A percentile compares a stretch with the other conserved stretches of the same genome.
These are phyloP conservation scores for Hexactinellida sp. DNA, from an alignment of 37 sponge, comb jelly and placozoan genomes.

Conservation along the genomic window DNA sequence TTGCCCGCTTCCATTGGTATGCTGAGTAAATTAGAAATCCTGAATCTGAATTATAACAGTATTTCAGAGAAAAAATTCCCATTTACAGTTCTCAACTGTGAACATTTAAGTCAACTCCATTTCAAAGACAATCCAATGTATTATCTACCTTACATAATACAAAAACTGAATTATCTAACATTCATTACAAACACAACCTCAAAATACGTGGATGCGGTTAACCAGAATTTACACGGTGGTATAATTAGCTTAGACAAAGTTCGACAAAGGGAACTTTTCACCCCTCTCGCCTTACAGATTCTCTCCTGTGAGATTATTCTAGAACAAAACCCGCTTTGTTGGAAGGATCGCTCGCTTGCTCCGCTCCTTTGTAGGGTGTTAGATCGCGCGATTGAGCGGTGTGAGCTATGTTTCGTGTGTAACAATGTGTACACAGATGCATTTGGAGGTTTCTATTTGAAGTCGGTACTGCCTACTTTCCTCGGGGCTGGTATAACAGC, in stretches of 20 bases:
- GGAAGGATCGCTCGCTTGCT: neutral
- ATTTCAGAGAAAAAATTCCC: neutral
- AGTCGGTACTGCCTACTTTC: neutral
- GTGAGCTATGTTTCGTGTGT: slow-evolving; percentile 2
- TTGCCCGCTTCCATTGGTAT: neutral
- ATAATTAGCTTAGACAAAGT: neutral
- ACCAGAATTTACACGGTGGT: neutral
- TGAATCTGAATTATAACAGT: neutral
- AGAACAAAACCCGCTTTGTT: neutral
- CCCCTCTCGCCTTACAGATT: neutral
- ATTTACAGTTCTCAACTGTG: neutral
- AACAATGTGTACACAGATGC: neutral
- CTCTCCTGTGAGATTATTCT: neutral
- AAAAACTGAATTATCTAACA: neutral
- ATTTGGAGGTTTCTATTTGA: neutral
- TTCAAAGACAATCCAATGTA: neutral
- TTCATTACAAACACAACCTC: neutral
- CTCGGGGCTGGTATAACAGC: neutral
- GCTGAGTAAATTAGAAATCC: neutral
- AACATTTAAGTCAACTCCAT: neutral
- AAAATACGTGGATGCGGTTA: neutral
- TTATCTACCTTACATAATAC: neutral
- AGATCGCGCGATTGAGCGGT: neutral
- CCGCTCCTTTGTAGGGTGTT: neutral
- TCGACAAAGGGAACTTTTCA: neutral